Evolutionary conservation across 2,888 invertebrate genomes (phyloP).

Genomic region (Teleiodes luculella): DNA sequence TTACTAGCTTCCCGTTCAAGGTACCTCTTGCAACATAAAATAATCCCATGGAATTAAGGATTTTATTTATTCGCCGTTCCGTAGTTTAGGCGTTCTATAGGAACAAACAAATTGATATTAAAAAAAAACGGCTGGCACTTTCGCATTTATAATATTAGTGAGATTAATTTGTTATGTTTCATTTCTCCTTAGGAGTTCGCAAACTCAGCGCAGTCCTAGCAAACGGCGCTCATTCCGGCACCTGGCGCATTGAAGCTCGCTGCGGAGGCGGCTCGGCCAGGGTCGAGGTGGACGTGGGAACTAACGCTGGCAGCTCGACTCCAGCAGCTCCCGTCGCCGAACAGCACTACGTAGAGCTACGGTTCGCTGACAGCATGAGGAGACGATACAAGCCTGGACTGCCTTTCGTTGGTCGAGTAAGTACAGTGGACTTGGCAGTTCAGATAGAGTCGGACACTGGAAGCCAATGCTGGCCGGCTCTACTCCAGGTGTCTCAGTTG

Average conservation of each 20-base stretch:
- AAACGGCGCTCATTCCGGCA: conserved; percentile 75
- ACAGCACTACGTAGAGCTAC: conserved; percentile 82
- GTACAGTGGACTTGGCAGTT: conserved; percentile 48
- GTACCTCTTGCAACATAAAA: no score
- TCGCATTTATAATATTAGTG: no score
- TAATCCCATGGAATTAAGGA: no score
- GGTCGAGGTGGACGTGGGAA: conserved; percentile 76
- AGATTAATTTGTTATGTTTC: not conserved
- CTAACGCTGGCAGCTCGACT: conserved; percentile 53
- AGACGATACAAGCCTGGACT: conserved; percentile 82
- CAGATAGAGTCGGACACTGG: conserved; percentile 76
- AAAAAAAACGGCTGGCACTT: no score
- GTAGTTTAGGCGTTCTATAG: no score
- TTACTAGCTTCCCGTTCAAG: no score
- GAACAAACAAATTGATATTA: no score
- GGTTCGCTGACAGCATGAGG: conserved; percentile 82
- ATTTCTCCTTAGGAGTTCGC: conserved; percentile 74
- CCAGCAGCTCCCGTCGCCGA: conserved; percentile 81
- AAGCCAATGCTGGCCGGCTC: conserved; percentile 53
- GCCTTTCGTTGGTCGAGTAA: conserved; percentile 82
- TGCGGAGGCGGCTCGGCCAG: conserved; percentile 77
- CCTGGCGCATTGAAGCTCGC: conserved; percentile 76
- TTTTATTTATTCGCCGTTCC: no score
- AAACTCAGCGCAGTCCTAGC: conserved; percentile 78
- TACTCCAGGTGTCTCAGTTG: conserved; percentile 79